Evolutionary conservation across 1,140 invertebrate species (phyloP), one percentile per base, ranked within the genome.

Genomic region (Xylocopa sonorina): DNA sequence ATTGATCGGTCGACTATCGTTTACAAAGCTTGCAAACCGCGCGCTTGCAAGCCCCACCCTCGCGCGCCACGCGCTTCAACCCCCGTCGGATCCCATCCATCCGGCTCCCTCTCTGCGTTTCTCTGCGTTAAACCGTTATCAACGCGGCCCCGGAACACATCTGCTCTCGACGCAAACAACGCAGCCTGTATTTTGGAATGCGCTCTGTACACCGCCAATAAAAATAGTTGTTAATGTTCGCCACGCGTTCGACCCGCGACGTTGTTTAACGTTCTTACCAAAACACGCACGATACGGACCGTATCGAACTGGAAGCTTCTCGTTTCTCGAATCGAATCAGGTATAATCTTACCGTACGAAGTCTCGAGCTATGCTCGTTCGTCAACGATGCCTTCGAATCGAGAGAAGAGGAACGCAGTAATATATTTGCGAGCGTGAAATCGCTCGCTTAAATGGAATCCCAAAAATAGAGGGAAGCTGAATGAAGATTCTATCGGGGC

Each of bases 11-110:
- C 67, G 57, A 84, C 78, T 87, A 87, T 85, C 85, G 82, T 87
- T 87, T 85, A 86, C 85, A 87, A 87, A 85, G 85, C 85, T 82
- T 68, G 85, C 85, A 81, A 78, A 84, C 85, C 84, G 81, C 82
- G 72, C 87, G 81, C 85, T 87, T 73, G 79, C 85, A 55, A 58
- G 50, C 43, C 55, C n/a, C 66, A 3, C 63, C 64, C 34, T 50
- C 62, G 27, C n/a, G n/a, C 53, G 24, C 57, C 55, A 29, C 48
- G 50, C 41, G 10, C 24, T 5, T 5, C 41, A 4, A 24, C 7
- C 60, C 38, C 38, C 29, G n/a, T n/a, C 34, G 18, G 32, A 34
- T 41, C 55, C 63, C 48, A n/a, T 27, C 81, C 51, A 46, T 34
- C 43, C 32, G 29, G 43, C 55, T 24, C 41, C 41, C 48, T 21